Base-by-base conservation (phyloP, 2,113 vertebrate genomes). In the Speoplatyrhinus poulsoni region DNA sequence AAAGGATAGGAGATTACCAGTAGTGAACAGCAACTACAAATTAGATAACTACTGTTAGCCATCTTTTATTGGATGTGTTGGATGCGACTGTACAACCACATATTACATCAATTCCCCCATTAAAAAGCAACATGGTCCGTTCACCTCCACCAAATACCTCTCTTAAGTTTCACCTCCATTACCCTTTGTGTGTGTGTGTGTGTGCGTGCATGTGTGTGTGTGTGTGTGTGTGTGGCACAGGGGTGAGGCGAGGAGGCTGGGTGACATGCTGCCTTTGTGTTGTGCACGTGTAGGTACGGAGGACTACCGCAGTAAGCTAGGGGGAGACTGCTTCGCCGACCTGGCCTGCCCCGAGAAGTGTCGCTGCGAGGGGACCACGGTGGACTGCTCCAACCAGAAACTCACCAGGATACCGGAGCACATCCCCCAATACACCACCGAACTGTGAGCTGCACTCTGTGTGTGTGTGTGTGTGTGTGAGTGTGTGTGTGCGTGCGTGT, bases 311-410 rank as follows among this genome's bases (percentile, higher is more conserved):
- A 96, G 96, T 70, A 98, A 99, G 85, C 93, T 99, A 65, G 96
- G 96, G 41, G 96, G 96, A 60, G 96, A 98, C 91, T 99, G 98
- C 91, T 99, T 99, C 85, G 96, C 96, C 17, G 98, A 99, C 88
- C 78, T 98, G 86, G 95, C 96, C 73, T 99, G 98, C 75, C 98
- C 98, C 9, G 97, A 99, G 72, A 99, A 98, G 83, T 99, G 98
- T 67, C 96, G 96, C 60, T 99, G 97, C 65, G 98, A 99, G 87
- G 98, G 96, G 46, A 98, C 96, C 67, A 98, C 95, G 0, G 96
- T 99, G 54, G 98, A 99, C 81, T 99, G 98, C 90, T 98, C 98
- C 88, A 98, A 97, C 90, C 98, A 99, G 84, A 98, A 97, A 76
- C 95, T 99, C 82, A 94, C 79, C 88, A 96, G 95, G 91, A 95